Evolutionary conservation across 2,113 vertebrate genomes (phyloP).

Genomic region (Cygnus buccinator): DNA sequence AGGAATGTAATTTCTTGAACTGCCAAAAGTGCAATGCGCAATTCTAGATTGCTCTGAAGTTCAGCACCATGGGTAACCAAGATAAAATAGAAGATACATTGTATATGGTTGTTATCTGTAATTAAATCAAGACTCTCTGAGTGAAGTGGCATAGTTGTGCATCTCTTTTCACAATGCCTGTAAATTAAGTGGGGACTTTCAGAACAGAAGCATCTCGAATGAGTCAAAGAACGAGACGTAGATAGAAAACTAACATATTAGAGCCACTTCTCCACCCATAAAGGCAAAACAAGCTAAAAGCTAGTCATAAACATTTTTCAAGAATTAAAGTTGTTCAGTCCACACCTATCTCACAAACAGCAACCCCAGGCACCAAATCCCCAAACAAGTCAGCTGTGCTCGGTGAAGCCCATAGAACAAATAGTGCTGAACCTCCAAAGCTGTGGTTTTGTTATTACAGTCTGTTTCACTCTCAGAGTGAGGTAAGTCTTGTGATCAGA

Average conservation of each 20-base stretch:
- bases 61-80: not conserved
- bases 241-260: not conserved
- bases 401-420: not conserved
- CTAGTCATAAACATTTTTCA: not conserved
- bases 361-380: not conserved
- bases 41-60: not conserved
- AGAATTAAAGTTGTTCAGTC: not conserved
- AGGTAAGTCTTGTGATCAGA: not conserved
- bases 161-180: not conserved
- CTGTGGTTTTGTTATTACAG: not conserved
- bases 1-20: not conserved
- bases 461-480: not conserved
- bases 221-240: not conserved
- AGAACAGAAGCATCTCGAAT: not conserved
- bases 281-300: not conserved
- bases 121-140: slow-evolving; percentile 30
- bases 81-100: slow-evolving; percentile 5
- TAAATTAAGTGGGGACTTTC: not conserved
- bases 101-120: not conserved
- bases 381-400: not conserved
- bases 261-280: not conserved
- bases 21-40: not conserved
- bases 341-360: not conserved
- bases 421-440: not conserved
- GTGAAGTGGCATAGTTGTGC: not conserved